Base-by-base conservation (phyloP, 2,113 vertebrate species). In the Scomber colias region DNA sequence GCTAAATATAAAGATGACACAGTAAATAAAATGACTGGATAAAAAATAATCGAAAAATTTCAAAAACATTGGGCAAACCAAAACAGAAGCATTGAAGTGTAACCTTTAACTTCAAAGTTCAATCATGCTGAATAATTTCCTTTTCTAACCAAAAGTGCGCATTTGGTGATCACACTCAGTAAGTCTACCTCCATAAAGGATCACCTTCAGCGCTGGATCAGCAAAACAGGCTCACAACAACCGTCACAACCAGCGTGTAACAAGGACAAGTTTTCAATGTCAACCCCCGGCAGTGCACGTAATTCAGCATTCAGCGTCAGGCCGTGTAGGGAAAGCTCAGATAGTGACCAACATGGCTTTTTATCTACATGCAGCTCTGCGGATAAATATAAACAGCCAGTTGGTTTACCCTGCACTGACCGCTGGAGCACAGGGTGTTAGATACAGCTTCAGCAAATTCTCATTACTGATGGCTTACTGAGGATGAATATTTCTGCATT, bases 311-410 rank as follows among this genome's bases (percentile, higher is more conserved):
- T 69, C 66, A 46, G 75, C 21, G 71, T 84, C 76, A 65, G 61
- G 46, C 40, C 0, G 48, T 53, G 45, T 4, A 30, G 19, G 55
- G 24, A 27, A 35, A 51, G 75, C 83, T 82, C 71, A 82, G 70
- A 87, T 57, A 82, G 56, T 1, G 3, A 74, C 79, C 73, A 61
- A 31, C 64, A 45, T 57, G 64, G 35, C 55, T 82, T 70, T 40
- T 79, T 86, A 86, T 90, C 82, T 77, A 57, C 55, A 5, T 6
- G 40, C 62, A 69, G 84, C 77, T 75, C 50, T n/a, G 24, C 7
- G 40, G 83, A 84, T 90, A 87, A 89, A 90, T 86, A 83, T 81
- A 89, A 90, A 90, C 71, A 85, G 79, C 48, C 46, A 79, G 51
- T 74, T 85, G 82, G 87, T 90, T 89, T 78, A 85, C 48, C 82